Conservation (phyloP, 1,140 invertebrate species). For the Calephelis nemesis region DNA sequence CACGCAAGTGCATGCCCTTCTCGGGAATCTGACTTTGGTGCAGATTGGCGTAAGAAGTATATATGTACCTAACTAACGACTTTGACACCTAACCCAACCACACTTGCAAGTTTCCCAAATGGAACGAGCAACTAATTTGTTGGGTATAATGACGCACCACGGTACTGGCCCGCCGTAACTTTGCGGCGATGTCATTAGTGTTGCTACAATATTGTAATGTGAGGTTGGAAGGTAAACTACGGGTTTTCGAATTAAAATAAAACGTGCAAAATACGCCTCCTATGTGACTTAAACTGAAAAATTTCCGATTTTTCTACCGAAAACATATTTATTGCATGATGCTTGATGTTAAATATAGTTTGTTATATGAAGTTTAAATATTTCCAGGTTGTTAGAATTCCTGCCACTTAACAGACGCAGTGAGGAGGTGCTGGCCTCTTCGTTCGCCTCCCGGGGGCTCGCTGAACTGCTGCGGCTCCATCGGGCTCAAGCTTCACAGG, state of each 20-base stretch:
- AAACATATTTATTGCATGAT: too few relatives aligned
- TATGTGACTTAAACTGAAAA: too few relatives aligned
- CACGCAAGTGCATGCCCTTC: too few relatives aligned
- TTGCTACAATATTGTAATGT: slow-evolving; percentile 39
- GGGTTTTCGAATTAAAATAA: too few relatives aligned
- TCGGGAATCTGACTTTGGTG: too few relatives aligned
- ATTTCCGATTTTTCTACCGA: too few relatives aligned
- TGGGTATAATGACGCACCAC: slow-evolving; percentile 49
- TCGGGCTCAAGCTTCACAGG: slow-evolving; percentile 92
- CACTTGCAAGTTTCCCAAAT: neutral
- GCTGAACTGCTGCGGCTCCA: slow-evolving; percentile 94
- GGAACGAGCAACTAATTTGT: slow-evolving; percentile 17
- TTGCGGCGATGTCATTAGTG: slow-evolving; percentile 56
- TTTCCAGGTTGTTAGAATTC: slow-evolving; percentile 91
- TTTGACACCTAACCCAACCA: neutral
- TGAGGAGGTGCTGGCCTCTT: slow-evolving; percentile 91
- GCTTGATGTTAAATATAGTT: too few relatives aligned
- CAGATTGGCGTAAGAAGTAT: neutral
- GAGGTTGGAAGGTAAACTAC: too few relatives aligned
- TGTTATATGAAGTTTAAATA: too few relatives aligned
- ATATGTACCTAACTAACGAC: neutral
- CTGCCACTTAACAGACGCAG: slow-evolving; percentile 95
- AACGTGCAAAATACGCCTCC: too few relatives aligned
- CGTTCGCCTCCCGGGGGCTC: slow-evolving; percentile 92
- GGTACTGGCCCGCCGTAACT: slow-evolving; percentile 57